Conservation (phyloP, 2,888 invertebrate species). For the Sinodicranocentrus sp. region DNA sequence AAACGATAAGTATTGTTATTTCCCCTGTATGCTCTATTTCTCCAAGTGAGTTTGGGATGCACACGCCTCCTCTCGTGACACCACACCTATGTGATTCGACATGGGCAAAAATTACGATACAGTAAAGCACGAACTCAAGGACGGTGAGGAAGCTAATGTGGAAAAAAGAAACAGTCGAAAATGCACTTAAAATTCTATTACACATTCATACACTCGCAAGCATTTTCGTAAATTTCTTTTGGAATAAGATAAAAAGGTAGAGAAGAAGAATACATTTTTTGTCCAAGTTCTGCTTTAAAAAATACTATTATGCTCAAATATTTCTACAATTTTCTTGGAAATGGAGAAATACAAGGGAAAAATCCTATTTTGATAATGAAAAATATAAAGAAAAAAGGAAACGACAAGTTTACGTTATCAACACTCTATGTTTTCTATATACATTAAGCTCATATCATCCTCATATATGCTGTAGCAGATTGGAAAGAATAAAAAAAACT, state of each 20-base stretch:
- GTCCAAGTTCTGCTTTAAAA: not conserved
- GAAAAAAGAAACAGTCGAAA: constrained; percentile 3
- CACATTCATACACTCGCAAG: constrained; percentile 8
- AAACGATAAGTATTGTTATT: constrained; percentile 13
- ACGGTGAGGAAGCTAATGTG: not conserved
- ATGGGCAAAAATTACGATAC: not conserved
- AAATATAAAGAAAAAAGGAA: constrained; percentile 14
- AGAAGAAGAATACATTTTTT: no score
- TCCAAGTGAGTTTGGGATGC: no score
- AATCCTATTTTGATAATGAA: no score
- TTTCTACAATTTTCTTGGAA: no score
- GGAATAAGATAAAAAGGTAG: no score
- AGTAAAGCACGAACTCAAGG: not conserved
- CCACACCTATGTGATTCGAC: not conserved
- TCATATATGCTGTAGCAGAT: no score
- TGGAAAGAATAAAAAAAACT: no score
- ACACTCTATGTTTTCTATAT: not conserved
- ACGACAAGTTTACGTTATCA: constrained; percentile 28
- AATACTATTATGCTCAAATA: no score
- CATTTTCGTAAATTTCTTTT: no score
- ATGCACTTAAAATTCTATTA: constrained; percentile 40
- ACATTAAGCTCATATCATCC: not conserved
- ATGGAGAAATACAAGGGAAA: no score
- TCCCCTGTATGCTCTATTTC: not conserved
- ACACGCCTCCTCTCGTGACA: constrained; percentile 10